Evolutionary conservation across 2,113 vertebrate genomes (phyloP), one percentile per base, ranked within the genome.

Genomic region (Rousettus leschenaultii): DNA sequence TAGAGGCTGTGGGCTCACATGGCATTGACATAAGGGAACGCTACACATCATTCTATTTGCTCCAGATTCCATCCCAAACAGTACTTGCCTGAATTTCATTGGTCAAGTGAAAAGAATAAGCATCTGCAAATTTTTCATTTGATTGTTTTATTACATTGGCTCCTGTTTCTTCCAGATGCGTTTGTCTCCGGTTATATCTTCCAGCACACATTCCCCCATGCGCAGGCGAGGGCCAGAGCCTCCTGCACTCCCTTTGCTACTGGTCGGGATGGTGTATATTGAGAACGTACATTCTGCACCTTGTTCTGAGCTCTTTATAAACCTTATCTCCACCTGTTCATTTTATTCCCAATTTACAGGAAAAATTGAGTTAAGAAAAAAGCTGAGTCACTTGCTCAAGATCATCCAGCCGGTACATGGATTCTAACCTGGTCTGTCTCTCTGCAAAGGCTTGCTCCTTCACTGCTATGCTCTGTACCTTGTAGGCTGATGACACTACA

Each of bases 101-200:
- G 63, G 35, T 77, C 38, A 85, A 65, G 45, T 75, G 78, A 95
- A 96, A 91, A 95, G 86, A 48, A 94, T 45, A 71, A 51, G 24
- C 24, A 59, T 51, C 9, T 21, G 18, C 30, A 14, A 10, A 33
- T 55, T 26, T 66, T 35, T 33, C 57, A 28, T 55, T 68, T 24
- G 70, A 19, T 38, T 94, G 86, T 59, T 59, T 92, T 87, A 55
- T 18, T 65, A 66, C 5, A 0, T 78, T 55, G 68, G 38, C 38
- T 45, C 75, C 4, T 57, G 18, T 63, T 87, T 86, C 57, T 77
- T 73, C 43, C 45, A 57, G 14, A 35, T 22, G 38, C 15, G 0
- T 33, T 80, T 61, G 61, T 78, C 22, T 38, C 33, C 11, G 6
- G 30, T 82, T 75, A 8, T 1, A 12, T 15, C 0, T 55, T 85